Evolutionary conservation across 2,888 invertebrate species (phyloP).

Genomic region (Linnaemya tessellans): DNA sequence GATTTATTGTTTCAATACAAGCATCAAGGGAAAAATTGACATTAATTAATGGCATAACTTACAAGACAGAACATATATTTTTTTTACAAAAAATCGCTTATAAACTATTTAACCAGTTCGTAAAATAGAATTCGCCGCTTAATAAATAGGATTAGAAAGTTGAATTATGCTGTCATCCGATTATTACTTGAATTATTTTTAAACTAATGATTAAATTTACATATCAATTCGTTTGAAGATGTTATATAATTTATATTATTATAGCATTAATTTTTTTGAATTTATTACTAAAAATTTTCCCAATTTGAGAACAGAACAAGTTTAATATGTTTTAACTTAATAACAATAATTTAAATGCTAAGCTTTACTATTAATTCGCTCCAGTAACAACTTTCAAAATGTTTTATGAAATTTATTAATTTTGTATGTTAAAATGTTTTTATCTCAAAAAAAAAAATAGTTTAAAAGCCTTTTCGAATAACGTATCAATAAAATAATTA

Average conservation of each 20-base stretch:
- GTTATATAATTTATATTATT: slow-evolving; percentile 32
- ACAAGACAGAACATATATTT: too few species aligned
- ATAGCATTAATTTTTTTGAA: background rate
- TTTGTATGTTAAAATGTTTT: slow-evolving; percentile 2
- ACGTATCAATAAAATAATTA: background rate
- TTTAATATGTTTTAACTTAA: slow-evolving; percentile 16
- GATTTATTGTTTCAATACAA: too few species aligned
- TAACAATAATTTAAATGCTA: slow-evolving; percentile 2
- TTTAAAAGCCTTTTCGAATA: background rate
- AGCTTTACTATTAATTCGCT: slow-evolving; percentile 7
- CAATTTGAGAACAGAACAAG: slow-evolving; percentile 11
- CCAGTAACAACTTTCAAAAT: slow-evolving; percentile 11
- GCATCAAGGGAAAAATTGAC: too few species aligned
- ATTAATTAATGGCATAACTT: too few species aligned
- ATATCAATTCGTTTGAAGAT: slow-evolving; percentile 18
- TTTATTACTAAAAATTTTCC: background rate
- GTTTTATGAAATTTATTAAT: slow-evolving; percentile 1
- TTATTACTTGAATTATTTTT: background rate
- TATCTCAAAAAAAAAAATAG: background rate
- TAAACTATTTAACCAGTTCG: too few species aligned
- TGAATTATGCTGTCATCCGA: slow-evolving; percentile 17
- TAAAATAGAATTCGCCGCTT: too few species aligned
- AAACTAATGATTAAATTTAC: slow-evolving; percentile 12
- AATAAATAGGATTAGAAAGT: slow-evolving; percentile 24
- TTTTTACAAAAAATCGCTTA: too few species aligned